These are phyloP conservation scores for Philypnodon macrostomus DNA, from an alignment of 2,797 vertebrate genomes.

Conservation along the genomic window DNA sequence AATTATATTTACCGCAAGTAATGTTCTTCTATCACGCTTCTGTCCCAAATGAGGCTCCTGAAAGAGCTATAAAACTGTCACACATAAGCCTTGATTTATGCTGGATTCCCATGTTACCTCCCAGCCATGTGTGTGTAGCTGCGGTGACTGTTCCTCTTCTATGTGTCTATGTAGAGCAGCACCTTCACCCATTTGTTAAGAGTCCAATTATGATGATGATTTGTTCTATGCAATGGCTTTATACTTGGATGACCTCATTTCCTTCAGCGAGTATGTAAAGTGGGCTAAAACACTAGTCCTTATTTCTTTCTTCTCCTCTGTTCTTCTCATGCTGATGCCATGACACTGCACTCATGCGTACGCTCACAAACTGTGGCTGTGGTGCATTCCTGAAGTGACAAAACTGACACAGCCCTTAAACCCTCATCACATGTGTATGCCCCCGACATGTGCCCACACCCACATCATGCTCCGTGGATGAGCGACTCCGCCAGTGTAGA, in stretches of 20 bases:
- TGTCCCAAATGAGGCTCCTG: conserved; percentile 67
- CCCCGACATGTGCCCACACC: conserved; percentile 24
- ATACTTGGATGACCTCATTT: conserved; percentile 76
- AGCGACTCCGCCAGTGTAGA: conserved; percentile 23
- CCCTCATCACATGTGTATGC: conserved; percentile 33
- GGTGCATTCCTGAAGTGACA: conserved; percentile 67
- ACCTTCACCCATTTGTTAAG: conserved; percentile 69
- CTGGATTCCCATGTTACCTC: conserved; percentile 49
- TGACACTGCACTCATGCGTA: conserved; percentile 62
- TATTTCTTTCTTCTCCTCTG: conserved; percentile 22
- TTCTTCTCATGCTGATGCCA: conserved; percentile 45
- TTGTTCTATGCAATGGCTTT: conserved; percentile 69
- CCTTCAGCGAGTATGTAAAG: conserved; percentile 47
- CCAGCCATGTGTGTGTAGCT: conserved; percentile 33
- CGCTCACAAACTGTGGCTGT: conserved; percentile 64
- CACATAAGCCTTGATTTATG: conserved; percentile 60
- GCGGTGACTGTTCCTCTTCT: no score
- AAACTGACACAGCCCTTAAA: conserved; percentile 62
- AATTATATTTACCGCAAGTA: conserved; percentile 72
- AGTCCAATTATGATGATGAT: conserved; percentile 77
- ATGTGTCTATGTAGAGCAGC: conserved; percentile 42
- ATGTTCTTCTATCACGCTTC: conserved; percentile 62
- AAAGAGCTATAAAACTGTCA: conserved; percentile 69
- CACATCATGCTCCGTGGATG: conserved; percentile 30
- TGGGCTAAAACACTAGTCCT: conserved; percentile 21